A percentile compares a stretch with the other conserved stretches of the same genome.
Conservation (phyloP, 2,113 vertebrate genomes). For the Grammomys dolichurus region DNA sequence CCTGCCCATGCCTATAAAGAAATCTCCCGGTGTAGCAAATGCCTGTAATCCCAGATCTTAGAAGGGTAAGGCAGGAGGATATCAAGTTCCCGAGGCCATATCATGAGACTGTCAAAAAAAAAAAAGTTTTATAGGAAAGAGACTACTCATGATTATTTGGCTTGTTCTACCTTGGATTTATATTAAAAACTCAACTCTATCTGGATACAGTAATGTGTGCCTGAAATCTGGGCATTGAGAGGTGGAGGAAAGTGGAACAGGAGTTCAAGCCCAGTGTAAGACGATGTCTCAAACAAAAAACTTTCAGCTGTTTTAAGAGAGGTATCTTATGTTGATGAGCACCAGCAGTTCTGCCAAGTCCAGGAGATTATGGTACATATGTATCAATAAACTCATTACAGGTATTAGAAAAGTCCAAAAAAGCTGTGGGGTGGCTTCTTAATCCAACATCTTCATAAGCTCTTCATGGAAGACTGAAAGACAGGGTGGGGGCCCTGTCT, state of each 20-base stretch:
- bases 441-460: background rate
- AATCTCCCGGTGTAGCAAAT: no score
- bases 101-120: no score
- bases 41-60: background rate
- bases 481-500: no score
- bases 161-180: background rate
- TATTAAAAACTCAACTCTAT: background rate
- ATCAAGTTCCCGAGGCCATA: no score
- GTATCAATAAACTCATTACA: no score
- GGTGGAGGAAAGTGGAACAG: background rate
- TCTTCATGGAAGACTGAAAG: background rate
- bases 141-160: background rate
- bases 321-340: no score
- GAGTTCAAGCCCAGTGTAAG: background rate
- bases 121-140: background rate
- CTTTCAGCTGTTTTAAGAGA: no score
- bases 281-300: no score
- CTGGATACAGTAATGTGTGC: background rate
- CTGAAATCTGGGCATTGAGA: background rate
- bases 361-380: background rate
- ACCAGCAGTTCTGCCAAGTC: background rate
- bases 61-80: background rate
- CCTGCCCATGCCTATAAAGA: background rate
- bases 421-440: background rate
- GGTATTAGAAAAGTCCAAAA: no score